Evolutionary conservation across 92 coral and sea anemone genomes (phyloP).

Genomic region (Parazoanthus darwini): DNA sequence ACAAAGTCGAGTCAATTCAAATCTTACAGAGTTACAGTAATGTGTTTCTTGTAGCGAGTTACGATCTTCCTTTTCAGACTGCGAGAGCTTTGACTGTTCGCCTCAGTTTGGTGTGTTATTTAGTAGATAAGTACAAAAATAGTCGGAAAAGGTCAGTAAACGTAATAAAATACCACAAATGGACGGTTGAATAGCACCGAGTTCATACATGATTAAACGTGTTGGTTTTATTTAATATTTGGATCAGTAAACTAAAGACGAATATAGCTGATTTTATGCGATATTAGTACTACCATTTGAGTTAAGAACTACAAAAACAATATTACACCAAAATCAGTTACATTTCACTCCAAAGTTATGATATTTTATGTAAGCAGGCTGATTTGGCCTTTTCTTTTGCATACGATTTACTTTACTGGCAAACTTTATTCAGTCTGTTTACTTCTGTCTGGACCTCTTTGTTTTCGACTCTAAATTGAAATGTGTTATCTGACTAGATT

Average conservation of each 20-base stretch:
- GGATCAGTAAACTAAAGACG: background rate
- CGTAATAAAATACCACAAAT: background rate
- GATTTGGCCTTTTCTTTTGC: too few relatives aligned
- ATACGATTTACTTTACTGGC: too few relatives aligned
- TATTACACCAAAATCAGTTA: background rate
- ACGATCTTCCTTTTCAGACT: background rate
- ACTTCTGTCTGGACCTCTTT: too few relatives aligned
- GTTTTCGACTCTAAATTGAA: background rate
- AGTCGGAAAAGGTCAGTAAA: background rate
- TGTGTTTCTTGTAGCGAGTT: background rate
- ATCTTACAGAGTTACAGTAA: background rate
- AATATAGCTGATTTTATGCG: background rate
- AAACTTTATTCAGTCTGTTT: background rate
- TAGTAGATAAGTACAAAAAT: too few relatives aligned
- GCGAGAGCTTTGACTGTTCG: background rate
- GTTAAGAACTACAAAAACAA: background rate
- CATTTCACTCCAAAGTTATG: too few relatives aligned
- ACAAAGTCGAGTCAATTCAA: background rate
- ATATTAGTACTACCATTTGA: background rate
- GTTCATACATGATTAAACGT: too few relatives aligned
- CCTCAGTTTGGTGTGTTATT: background rate
- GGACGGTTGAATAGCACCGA: too few relatives aligned
- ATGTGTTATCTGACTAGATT: background rate
- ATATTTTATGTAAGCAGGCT: too few relatives aligned
- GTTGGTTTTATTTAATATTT: too few relatives aligned